Conservation (phyloP, 2,797 vertebrate species). For the Pseudochromis fuscus region DNA sequence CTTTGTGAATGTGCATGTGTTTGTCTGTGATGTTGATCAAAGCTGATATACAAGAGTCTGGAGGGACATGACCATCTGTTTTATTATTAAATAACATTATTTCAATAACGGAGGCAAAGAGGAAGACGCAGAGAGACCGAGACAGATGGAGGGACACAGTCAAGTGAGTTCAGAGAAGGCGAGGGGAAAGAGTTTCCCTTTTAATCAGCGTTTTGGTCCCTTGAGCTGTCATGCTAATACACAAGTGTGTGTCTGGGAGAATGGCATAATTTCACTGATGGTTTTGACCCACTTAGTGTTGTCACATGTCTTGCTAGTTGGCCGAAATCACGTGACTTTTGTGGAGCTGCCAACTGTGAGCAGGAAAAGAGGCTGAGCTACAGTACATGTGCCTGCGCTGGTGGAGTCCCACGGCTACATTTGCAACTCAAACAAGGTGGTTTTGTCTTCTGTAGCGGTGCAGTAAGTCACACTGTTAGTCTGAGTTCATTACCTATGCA, state of each 20-base stretch:
- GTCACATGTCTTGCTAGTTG: constrained; percentile 68
- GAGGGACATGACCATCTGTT: constrained; percentile 65
- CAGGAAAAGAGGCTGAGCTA: constrained; percentile 14
- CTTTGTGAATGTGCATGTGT: constrained; percentile 28
- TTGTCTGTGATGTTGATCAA: constrained; percentile 64
- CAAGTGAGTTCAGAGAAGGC: constrained; percentile 29
- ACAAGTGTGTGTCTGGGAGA: constrained; percentile 23
- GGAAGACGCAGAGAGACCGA: neutral
- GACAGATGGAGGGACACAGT: constrained; percentile 43
- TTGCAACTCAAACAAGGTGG: constrained; percentile 47
- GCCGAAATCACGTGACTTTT: constrained; percentile 59
- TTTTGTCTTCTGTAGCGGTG: constrained; percentile 43
- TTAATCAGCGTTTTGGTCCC: constrained; percentile 68
- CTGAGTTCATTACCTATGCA: constrained; percentile 17
- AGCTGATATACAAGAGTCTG: constrained; percentile 57
- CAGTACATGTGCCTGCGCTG: constrained; percentile 25
- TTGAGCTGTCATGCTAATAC: constrained; percentile 47
- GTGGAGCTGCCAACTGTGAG: constrained; percentile 45
- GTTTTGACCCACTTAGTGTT: constrained; percentile 77
- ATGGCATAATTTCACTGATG: constrained; percentile 73
- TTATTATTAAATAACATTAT: constrained; percentile 60
- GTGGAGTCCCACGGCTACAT: constrained; percentile 53
- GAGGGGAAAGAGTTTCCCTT: constrained; percentile 36
- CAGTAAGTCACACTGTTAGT: constrained; percentile 34
- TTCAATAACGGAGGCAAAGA: constrained; percentile 34